Conservation (phyloP, 2,113 vertebrate genomes). For the Porphyrio hochstetteri region DNA sequence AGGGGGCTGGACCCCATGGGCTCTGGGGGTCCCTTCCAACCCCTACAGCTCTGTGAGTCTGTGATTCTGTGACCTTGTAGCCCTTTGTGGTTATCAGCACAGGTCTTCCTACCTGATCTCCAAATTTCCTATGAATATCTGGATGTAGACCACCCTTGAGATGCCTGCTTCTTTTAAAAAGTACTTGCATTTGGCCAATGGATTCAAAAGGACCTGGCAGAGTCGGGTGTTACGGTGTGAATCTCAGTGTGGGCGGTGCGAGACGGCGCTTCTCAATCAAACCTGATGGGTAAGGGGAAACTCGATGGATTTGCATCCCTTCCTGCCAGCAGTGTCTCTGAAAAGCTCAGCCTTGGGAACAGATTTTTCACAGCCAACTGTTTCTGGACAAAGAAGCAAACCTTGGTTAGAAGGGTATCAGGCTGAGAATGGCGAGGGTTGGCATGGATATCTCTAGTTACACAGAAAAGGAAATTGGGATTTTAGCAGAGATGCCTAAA, state of each 20-base stretch:
- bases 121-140: background rate
- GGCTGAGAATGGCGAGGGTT: background rate
- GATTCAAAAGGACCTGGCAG: background rate
- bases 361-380: background rate
- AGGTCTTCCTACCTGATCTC: background rate
- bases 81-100: background rate
- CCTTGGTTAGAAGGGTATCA: background rate
- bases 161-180: background rate
- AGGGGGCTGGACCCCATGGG: no score
- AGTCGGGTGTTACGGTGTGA: accelerated
- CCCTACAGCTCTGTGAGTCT: no score
- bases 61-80: no score
- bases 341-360: background rate
- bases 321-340: background rate
- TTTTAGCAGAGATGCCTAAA: background rate
- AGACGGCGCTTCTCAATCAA: background rate
- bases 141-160: background rate
- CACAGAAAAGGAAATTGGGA: background rate
- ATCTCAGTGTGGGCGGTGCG: accelerated
- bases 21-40: no score
- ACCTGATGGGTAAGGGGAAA: background rate
- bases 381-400: background rate
- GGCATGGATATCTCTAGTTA: background rate
- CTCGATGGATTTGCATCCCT: background rate
- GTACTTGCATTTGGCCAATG: background rate